These are phyloP conservation scores for Morone chrysops DNA, from an alignment of 2,113 vertebrate genomes.

Conservation along the genomic window DNA sequence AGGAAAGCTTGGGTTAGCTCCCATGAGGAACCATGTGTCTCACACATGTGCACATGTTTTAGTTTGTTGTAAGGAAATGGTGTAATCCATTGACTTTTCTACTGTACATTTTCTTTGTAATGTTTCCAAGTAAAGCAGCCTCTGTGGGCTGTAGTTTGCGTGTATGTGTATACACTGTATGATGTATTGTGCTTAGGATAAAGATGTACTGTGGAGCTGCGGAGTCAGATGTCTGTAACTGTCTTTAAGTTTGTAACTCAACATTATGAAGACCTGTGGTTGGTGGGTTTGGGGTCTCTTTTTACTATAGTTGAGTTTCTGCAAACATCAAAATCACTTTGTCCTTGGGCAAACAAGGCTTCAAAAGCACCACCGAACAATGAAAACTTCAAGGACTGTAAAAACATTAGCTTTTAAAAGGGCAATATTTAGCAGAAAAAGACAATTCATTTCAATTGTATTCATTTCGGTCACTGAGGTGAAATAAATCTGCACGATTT, in stretches of 20 bases:
- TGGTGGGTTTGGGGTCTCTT: not conserved
- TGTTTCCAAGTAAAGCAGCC: constrained; percentile 17
- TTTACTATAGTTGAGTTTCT: not conserved
- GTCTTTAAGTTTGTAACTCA: not conserved
- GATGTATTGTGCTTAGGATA: not conserved
- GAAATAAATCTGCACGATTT: too few species aligned
- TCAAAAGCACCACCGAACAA: too few species aligned
- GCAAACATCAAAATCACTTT: not conserved
- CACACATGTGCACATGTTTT: constrained; percentile 21
- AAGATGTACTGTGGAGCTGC: not conserved
- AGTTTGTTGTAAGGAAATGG: constrained; percentile 26
- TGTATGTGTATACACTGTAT: not conserved
- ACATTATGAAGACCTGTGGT: not conserved
- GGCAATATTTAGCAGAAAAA: too few species aligned
- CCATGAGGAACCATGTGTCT: not conserved
- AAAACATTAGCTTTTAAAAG: too few species aligned
- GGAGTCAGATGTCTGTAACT: too few species aligned
- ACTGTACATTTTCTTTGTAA: constrained; percentile 18
- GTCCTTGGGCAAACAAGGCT: too few species aligned
- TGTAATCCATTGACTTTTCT: not conserved
- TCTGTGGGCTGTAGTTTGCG: not conserved
- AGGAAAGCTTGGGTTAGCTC: constrained; percentile 6
- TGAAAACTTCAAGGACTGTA: too few species aligned
- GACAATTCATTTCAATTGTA: too few species aligned
- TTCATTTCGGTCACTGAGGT: too few species aligned